Conservation (phyloP, 2,888 invertebrate genomes). For the Cremastobaeus sp. region DNA sequence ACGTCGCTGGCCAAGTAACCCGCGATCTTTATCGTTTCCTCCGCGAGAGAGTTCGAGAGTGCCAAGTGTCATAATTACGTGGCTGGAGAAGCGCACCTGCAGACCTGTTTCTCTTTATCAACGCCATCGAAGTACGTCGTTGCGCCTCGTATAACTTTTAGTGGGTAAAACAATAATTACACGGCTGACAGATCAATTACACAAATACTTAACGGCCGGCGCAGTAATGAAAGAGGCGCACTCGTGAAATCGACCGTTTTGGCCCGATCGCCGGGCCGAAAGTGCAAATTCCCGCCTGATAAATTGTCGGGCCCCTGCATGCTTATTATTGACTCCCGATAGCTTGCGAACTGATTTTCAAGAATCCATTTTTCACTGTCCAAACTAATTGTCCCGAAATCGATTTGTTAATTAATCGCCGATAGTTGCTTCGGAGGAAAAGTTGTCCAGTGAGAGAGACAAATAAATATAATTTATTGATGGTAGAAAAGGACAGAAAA, state of each 20-base stretch:
- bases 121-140: conserved; percentile 50
- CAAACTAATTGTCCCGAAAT: no score
- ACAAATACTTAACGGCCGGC: conserved; percentile 54
- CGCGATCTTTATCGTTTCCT: conserved; percentile 53
- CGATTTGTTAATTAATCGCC: no score
- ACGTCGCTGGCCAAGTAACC: conserved; percentile 39
- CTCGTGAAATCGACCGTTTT: conserved; percentile 41
- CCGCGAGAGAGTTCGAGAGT: conserved; percentile 54
- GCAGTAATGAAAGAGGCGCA: conserved; percentile 46
- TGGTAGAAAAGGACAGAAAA: no score
- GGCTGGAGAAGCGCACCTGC: conserved; percentile 51
- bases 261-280: conserved; percentile 1
- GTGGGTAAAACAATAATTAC: conserved; percentile 58
- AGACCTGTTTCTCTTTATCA: conserved; percentile 56
- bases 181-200: conserved; percentile 60
- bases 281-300: conserved; percentile 12
- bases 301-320: neutral
- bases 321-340: conserved; percentile 1
- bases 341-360: no score
- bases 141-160: conserved; percentile 52
- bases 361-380: no score
- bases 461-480: no score
- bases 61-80: conserved; percentile 59
- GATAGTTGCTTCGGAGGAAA: no score
- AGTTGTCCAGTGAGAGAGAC: no score